phyloP scores from a whole-genome alignment of 2,113 vertebrate genomes.

The Boulengeromyrus knoepffleri region DNA sequence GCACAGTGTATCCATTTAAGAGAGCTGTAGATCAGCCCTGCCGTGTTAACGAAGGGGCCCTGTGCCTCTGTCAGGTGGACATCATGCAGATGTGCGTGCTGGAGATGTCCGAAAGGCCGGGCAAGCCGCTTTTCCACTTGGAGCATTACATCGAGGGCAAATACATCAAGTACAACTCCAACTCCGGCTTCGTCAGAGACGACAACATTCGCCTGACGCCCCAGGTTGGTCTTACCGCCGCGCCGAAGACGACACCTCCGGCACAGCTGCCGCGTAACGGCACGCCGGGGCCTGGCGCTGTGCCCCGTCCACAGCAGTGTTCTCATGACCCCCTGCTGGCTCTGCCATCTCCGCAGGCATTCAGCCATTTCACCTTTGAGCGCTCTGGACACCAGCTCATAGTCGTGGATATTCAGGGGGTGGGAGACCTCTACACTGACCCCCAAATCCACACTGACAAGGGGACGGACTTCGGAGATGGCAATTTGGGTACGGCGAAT shows the following conservation, averaged over 20 bases:
- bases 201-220: constrained; percentile 94
- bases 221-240: constrained; percentile 61
- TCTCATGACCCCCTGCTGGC: neutral
- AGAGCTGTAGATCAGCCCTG: neutral
- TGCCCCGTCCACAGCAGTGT: neutral
- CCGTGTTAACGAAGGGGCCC: neutral
- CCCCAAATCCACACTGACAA: constrained; percentile 93
- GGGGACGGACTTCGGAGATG: constrained; percentile 91
- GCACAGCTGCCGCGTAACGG: neutral
- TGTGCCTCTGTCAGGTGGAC: constrained; percentile 71
- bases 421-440: constrained; percentile 95
- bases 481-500: constrained; percentile 77
- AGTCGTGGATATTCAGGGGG: constrained; percentile 94
- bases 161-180: constrained; percentile 98
- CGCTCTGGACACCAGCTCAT: constrained; percentile 94
- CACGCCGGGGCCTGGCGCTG: no score
- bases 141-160: constrained; percentile 98
- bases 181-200: constrained; percentile 91
- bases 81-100: constrained; percentile 93
- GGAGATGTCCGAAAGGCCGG: constrained; percentile 74
- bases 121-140: constrained; percentile 82
- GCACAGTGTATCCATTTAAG: neutral
- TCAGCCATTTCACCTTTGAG: constrained; percentile 95
- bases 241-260: neutral
- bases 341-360: constrained; percentile 62